Evolutionary conservation across 1,140 invertebrate genomes (phyloP).

Genomic region (Drosophila insularis): DNA sequence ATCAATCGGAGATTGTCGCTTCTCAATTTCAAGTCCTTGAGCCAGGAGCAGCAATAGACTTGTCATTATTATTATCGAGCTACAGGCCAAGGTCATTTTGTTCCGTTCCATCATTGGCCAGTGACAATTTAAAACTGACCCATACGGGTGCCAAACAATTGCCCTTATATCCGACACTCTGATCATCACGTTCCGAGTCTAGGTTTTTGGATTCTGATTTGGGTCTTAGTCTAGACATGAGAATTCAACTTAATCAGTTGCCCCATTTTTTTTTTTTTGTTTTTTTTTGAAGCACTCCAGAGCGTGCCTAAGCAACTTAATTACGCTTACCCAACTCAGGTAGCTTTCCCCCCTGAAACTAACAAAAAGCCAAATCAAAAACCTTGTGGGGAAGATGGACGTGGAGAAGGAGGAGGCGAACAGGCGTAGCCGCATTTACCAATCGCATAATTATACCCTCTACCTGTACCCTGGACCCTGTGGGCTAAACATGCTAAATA

Average conservation of each 20-base stretch:
- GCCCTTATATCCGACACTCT: background rate
- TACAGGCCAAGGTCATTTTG: background rate
- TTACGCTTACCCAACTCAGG: conserved; percentile 11
- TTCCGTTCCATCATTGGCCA: background rate
- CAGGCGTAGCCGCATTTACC: conserved; percentile 10
- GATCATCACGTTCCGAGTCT: background rate
- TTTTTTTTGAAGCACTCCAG: background rate
- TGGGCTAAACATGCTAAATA: background rate
- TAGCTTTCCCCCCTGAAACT: conserved; percentile 1
- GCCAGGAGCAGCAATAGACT: background rate
- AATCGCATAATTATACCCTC: conserved; percentile 10
- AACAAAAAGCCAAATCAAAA: background rate
- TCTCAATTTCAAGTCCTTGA: background rate
- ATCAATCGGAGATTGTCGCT: background rate
- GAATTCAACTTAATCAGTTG: conserved; percentile 6
- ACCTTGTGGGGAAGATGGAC: background rate
- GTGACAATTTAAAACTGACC: background rate
- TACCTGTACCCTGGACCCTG: background rate
- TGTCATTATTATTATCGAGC: background rate
- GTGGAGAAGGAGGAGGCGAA: background rate
- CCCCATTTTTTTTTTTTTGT: background rate
- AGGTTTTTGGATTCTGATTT: too few species aligned
- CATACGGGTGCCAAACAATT: background rate
- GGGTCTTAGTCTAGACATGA: background rate
- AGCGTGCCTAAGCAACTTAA: conserved; percentile 14